Base-by-base conservation (phyloP, 2,113 vertebrate species). In the Myodes glareolus region DNA sequence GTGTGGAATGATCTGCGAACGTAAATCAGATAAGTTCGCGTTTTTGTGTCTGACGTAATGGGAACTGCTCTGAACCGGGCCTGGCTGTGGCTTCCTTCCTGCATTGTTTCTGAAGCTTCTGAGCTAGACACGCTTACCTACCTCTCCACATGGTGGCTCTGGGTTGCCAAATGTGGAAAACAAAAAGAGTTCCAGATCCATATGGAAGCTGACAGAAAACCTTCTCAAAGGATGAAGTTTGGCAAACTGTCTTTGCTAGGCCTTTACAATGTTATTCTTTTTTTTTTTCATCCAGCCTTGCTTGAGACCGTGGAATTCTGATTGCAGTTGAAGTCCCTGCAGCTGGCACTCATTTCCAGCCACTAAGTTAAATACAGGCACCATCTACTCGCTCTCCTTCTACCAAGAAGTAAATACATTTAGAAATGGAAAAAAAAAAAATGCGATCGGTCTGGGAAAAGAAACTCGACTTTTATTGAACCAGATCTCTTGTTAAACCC, bases 381-480 rank as follows among this genome's bases (percentile, higher is more conserved):
- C 78, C 84, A 45, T 75, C 68, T 47, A 52, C 76, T 33, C 29
- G 73, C 68, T 87, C 72, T 52, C n/a, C 75, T 75, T 58, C 81
- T 42, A 10, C 8, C 21, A 95, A 88, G 82, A 94, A 84, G 23
- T 8, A 19, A 70, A 36, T 58, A 1, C 12, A 42, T 67, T 81
- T 27, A 42, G 33, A 91, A 77, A 95, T 36, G 50, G 55, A n/a
- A 11, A 87, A 13, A 87, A 85, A 88, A 39, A n/a, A n/a, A n/a
- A 72, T 63, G 61, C 82, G 82, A 84, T 61, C 55, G 13, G n/a
- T n/a, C 47, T 77, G 19, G 58, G 90, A 77, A 65, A 91, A 92
- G 85, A 52, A 94, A 92, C n/a, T 23, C 17, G 27, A 61, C 91
- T 88, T 95, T 72, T 96, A 55, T 86, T 39, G 80, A 94, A 58